phyloP scores from a whole-genome alignment of 2,888 invertebrate species.

The Andrena flavipes region DNA sequence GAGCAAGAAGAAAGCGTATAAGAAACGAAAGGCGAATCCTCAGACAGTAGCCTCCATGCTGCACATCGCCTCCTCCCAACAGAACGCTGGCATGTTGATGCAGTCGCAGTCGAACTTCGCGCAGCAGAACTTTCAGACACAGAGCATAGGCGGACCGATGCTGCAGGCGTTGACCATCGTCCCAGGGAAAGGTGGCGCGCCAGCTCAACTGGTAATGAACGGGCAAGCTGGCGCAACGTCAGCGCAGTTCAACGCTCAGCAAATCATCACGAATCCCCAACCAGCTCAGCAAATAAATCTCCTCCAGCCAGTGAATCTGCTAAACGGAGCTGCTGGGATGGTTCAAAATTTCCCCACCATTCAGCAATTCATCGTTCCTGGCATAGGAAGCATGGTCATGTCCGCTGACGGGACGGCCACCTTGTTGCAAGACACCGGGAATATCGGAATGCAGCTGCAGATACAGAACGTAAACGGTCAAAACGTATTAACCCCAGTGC shows the following conservation, averaged over 20 bases:
- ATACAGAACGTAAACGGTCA: conserved; percentile 93
- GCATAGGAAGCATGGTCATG: conserved; percentile 93
- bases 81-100: conserved; percentile 88
- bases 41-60: conserved; percentile 90
- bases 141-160: conserved; percentile 89
- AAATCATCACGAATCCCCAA: conserved; percentile 87
- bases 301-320: conserved; percentile 92
- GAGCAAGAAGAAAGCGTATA: conserved; percentile 87
- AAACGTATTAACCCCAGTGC: conserved; percentile 91
- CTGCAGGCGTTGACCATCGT: conserved; percentile 92
- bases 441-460: conserved; percentile 91
- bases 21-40: conserved; percentile 90
- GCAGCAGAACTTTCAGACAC: conserved; percentile 91
- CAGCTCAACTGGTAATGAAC: conserved; percentile 92
- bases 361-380: conserved; percentile 94
- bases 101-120: conserved; percentile 86
- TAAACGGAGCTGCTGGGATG: conserved; percentile 89
- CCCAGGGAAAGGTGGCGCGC: conserved; percentile 90
- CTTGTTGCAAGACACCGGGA: conserved; percentile 90
- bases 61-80: conserved; percentile 88
- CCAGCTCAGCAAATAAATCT: conserved; percentile 89
- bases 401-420: conserved; percentile 91
- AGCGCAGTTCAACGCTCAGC: conserved; percentile 88
- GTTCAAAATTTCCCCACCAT: conserved; percentile 92
- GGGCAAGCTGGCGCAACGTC: conserved; percentile 87